A percentile compares a stretch with the other conserved stretches of the same genome.
phyloP scores from a whole-genome alignment of 2,113 vertebrate genomes.

The Toxotes chatareus region DNA sequence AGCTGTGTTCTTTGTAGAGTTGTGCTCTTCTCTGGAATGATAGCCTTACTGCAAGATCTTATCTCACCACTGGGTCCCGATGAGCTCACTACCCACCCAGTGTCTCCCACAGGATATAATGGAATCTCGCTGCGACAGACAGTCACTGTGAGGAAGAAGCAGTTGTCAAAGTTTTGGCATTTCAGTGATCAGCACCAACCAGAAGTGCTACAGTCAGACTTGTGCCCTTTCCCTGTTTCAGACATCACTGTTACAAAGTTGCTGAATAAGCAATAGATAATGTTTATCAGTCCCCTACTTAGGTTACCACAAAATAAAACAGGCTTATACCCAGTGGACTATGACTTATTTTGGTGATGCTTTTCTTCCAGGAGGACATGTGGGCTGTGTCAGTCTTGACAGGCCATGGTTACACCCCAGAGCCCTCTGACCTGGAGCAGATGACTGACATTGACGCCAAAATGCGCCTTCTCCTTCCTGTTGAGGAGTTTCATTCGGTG shows the following conservation, averaged over 20 bases:
- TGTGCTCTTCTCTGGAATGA: slow-evolving; percentile 40
- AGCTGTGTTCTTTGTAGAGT: slow-evolving; percentile 42
- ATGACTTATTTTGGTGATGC: slow-evolving; percentile 29
- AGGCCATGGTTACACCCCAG: slow-evolving; percentile 88
- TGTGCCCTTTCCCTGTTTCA: slow-evolving; percentile 13
- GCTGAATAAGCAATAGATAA: slow-evolving; percentile 2
- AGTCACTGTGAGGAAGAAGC: slow-evolving; percentile 43
- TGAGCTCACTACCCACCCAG: slow-evolving; percentile 57
- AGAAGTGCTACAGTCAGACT: slow-evolving; percentile 49
- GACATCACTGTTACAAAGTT: slow-evolving; percentile 29
- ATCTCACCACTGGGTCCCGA: slow-evolving; percentile 59
- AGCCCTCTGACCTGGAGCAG: slow-evolving; percentile 81
- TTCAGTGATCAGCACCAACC: slow-evolving; percentile 31
- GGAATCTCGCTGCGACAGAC: slow-evolving; percentile 40
- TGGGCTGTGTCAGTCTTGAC: slow-evolving; percentile 73
- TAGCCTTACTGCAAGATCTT: slow-evolving; percentile 32
- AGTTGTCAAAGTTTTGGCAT: slow-evolving; percentile 44
- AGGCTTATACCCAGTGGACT: background rate
- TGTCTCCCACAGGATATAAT: slow-evolving; percentile 21
- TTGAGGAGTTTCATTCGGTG: slow-evolving; percentile 59
- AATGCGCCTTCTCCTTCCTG: slow-evolving; percentile 83
- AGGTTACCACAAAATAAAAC: slow-evolving; percentile 35
- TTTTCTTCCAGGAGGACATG: slow-evolving; percentile 77
- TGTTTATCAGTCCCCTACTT: slow-evolving; percentile 28
- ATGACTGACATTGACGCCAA: slow-evolving; percentile 88